phyloP scores from a whole-genome alignment of 2,888 invertebrate species.

The Macrophya annulata region DNA sequence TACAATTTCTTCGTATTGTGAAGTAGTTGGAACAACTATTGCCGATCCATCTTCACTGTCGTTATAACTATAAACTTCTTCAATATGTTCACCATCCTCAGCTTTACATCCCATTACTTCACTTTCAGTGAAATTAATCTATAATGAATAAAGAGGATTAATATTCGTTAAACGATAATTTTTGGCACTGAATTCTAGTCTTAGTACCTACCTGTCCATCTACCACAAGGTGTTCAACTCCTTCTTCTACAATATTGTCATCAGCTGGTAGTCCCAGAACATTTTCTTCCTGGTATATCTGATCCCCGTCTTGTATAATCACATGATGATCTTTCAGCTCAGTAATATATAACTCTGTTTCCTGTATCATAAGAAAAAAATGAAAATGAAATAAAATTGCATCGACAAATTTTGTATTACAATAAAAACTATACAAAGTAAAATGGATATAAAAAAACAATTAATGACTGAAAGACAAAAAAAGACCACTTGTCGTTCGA shows the following conservation, averaged over 20 bases:
- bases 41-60: constrained; percentile 72
- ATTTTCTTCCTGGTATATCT: constrained; percentile 73
- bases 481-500: neutral
- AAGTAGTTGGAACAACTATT: constrained; percentile 73
- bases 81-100: constrained; percentile 68
- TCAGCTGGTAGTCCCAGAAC: constrained; percentile 71
- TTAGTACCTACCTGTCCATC: constrained; percentile 74
- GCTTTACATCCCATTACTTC: constrained; percentile 72
- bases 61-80: constrained; percentile 74
- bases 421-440: neutral
- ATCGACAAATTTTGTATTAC: constrained; percentile 21
- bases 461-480: neutral
- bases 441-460: neutral
- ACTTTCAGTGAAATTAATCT: constrained; percentile 69
- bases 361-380: constrained; percentile 59
- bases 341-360: constrained; percentile 81
- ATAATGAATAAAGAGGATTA: neutral
- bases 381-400: constrained; percentile 65
- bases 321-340: constrained; percentile 81
- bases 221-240: constrained; percentile 71
- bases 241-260: constrained; percentile 64
- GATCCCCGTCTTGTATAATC: constrained; percentile 79
- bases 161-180: neutral
- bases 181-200: neutral
- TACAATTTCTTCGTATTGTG: constrained; percentile 72